A percentile compares a stretch with the other conserved stretches of the same genome.
These are phyloP conservation scores for Palythoa caribaeorum DNA, from an alignment of 92 coral and sea anemone genomes.

Conservation along the genomic window DNA sequence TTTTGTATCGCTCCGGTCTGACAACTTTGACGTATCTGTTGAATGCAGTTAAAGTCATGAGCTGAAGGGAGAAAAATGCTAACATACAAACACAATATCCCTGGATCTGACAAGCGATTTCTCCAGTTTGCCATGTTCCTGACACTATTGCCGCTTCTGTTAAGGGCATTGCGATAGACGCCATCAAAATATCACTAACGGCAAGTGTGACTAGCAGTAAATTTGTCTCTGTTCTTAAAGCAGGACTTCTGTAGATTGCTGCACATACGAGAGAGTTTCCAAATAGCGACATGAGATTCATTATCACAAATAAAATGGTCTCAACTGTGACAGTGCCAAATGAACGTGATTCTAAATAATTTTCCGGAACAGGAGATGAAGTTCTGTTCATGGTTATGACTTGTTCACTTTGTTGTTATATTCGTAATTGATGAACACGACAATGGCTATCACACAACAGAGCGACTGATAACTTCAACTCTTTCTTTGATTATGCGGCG, in stretches of 20 bases:
- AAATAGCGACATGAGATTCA: constrained; percentile 65
- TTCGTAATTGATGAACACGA: no score
- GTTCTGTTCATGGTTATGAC: constrained; percentile 28
- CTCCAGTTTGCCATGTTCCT: constrained; percentile 76
- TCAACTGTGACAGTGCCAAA: constrained; percentile 59
- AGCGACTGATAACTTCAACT: neutral
- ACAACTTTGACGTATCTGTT: constrained; percentile 81
- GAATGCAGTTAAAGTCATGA: constrained; percentile 79
- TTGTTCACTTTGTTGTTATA: no score
- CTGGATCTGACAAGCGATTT: constrained; percentile 79
- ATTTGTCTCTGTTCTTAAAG: constrained; percentile 78
- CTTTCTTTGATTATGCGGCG: neutral
- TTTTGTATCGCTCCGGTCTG: constrained; percentile 71
- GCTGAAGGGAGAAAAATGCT: constrained; percentile 84
- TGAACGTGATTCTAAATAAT: constrained; percentile 59
- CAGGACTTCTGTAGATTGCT: constrained; percentile 73
- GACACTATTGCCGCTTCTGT: constrained; percentile 58
- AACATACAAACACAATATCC: constrained; percentile 74
- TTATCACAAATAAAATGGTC: constrained; percentile 46
- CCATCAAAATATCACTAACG: constrained; percentile 77
- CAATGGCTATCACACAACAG: neutral
- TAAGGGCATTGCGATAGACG: constrained; percentile 77
- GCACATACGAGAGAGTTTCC: constrained; percentile 77
- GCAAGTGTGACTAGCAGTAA: constrained; percentile 81
- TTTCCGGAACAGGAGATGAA: constrained; percentile 46